These are phyloP conservation scores for Cavia aperea DNA, from an alignment of 2,113 vertebrate genomes.

Conservation along the genomic window DNA sequence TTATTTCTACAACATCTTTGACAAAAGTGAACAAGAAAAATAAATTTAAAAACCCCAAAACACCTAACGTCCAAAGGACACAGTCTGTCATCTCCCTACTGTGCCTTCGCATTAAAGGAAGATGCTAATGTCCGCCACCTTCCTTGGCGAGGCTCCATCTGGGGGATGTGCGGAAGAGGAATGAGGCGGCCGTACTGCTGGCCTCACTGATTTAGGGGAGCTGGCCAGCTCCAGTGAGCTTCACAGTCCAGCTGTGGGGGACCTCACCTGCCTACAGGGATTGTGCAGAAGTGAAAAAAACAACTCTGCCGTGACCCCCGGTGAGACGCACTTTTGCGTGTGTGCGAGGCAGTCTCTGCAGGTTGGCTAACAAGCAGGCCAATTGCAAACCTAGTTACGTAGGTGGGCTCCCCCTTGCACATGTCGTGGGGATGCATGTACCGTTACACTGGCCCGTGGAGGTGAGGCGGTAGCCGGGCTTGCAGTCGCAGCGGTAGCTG, in stretches of 20 bases:
- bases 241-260: neutral
- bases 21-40: neutral
- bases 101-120: neutral
- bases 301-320: neutral
- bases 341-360: neutral
- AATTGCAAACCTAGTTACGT: neutral
- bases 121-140: neutral
- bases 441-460: constrained; percentile 89
- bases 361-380: neutral
- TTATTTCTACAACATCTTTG: neutral
- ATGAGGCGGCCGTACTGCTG: neutral
- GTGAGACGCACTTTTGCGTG: neutral
- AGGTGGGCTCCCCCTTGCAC: neutral
- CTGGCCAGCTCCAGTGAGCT: neutral
- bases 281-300: neutral
- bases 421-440: constrained; percentile 65
- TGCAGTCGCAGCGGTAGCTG: constrained; percentile 94
- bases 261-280: neutral
- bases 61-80: neutral
- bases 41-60: neutral
- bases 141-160: neutral
- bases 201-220: neutral
- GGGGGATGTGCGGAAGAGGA: neutral
- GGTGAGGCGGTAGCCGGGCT: constrained; percentile 90
- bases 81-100: neutral